Base-by-base conservation (phyloP, 2,888 invertebrate genomes). In the Apocheima hispidaria region DNA sequence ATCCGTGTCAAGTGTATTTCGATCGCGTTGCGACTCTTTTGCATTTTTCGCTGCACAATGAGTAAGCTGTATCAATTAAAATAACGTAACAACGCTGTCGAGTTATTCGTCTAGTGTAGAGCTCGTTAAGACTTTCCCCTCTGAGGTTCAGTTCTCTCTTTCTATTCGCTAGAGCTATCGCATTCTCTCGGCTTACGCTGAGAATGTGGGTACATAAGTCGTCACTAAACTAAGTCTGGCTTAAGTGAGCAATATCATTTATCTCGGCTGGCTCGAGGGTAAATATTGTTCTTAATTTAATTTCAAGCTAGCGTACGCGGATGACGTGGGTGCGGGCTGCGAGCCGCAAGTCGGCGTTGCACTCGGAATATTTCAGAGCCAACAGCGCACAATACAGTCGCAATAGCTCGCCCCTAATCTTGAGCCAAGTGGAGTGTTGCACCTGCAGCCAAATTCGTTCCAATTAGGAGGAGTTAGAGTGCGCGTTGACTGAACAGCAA, bases 211-310 rank as follows among this genome's bases (percentile, higher is more conserved):
- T 74, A 84, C 86, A 84, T 86, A 88, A 88, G 85, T 88, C 84
- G 87, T 87, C 86, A 82, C 87, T 79, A 81, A 85, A 82, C 84
- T 86, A 87, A 87, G 82, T 85, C 78, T 74, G 78, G 83, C 87
- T 87, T 87, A 87, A 88, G 84, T 84, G 85, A 84, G 86, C 88
- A 88, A 89, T 90, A 88, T 86, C 88, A 87, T 91, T 88, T 90
- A 88, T 90, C 88, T 86, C 77, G 79, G 84, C 82, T 73, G 78
- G n/a, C n/a, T n/a, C 78, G 80, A 80, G 88, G 83, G 90, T 89
- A 90, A 92, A 92, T 91, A 92, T 92, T 92, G 90, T 92, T 90
- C 88, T 90, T 87, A 92, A 91, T 92, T 92, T 90, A 92, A 90
- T 88, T n/a, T 91, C 83, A 82, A 88, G 88, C 90, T 85, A 82